Base-by-base conservation (phyloP, 2,113 vertebrate species). In the Urocynchramus pylzowi region DNA sequence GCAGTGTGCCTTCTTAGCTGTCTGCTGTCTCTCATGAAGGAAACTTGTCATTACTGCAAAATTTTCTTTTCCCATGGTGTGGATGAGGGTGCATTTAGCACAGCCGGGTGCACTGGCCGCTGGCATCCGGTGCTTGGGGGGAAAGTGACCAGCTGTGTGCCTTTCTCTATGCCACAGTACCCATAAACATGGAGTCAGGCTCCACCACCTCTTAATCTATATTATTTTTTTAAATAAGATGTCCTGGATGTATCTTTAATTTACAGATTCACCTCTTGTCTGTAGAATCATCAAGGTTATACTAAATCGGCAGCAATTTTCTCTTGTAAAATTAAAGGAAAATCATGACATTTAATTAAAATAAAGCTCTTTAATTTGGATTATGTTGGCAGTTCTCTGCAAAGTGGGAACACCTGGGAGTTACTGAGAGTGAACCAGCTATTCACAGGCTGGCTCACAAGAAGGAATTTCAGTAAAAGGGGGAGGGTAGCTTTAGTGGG, bases 331-430 rank as follows among this genome's bases (percentile, higher is more conserved):
- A 98, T 98, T 97, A 93, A 98, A 97, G 93, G 97, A 98, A 93
- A 98, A 98, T 98, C 96, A 96, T 98, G 98, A 98, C 95, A 98
- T 99, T 98, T 98, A 99, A 99, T 99, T 98, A 98, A 98, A 98
- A 98, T 98, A 98, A 99, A 98, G 98, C 98, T 97, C 93, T 97
- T 47, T 89, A 98, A 88, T 96, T 97, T 98, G 90, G 92, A 94
- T 94, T 94, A 75, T 89, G 93, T 91, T 94, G 86, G 95, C 79
- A 77, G 74, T 94, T 93, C 96, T 93, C 93, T 94, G 93, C 90
- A 65, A 81, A 85, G 89, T 91, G 73, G 80, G 56, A 96, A 65
- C 90, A 91, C 84, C 44, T 93, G 54, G 88, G 97, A 96, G 96
- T 97, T 98, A 97, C 87, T 98, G 95, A 96, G 91, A 93, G 16